Percentiles rank a stretch among this genome's conserved stretches.
Evolutionary conservation across 2,113 vertebrate genomes (phyloP).

Genomic region (Podarcis muralis): DNA sequence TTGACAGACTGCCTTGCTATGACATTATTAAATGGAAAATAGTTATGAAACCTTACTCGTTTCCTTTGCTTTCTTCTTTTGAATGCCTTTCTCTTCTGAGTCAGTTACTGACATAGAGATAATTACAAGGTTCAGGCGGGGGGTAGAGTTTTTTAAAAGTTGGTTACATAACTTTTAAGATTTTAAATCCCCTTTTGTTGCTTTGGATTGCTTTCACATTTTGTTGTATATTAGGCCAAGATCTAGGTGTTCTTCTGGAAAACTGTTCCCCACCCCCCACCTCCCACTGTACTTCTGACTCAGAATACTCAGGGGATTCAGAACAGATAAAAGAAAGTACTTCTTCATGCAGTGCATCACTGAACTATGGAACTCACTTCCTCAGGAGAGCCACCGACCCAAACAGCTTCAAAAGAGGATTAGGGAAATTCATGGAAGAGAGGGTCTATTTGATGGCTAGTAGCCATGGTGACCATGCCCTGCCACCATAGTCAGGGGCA

Average conservation of each 20-base stretch:
- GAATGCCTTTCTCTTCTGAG: not conserved
- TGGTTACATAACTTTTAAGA: not conserved
- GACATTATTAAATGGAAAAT: not conserved
- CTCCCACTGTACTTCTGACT: not conserved
- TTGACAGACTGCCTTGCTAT: slow-evolving; percentile 5
- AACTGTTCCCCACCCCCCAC: not conserved
- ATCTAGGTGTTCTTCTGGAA: not conserved
- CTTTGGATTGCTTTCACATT: not conserved
- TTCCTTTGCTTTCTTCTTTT: not conserved
- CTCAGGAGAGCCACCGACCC: no score
- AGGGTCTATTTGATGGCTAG: no score
- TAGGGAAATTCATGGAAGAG: no score
- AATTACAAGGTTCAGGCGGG: slow-evolving; percentile 2
- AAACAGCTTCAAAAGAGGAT: no score
- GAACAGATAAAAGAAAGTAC: no score
- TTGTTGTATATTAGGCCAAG: not conserved
- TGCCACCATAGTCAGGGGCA: no score
- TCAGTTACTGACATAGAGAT: not conserved
- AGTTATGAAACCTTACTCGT: not conserved
- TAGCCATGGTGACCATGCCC: no score
- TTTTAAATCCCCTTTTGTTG: not conserved
- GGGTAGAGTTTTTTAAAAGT: not conserved
- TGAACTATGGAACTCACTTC: no score
- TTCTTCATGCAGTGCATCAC: no score
- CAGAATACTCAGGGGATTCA: not conserved